Conservation (phyloP, 1,140 invertebrate species). For the Globodera rostochiensis region DNA sequence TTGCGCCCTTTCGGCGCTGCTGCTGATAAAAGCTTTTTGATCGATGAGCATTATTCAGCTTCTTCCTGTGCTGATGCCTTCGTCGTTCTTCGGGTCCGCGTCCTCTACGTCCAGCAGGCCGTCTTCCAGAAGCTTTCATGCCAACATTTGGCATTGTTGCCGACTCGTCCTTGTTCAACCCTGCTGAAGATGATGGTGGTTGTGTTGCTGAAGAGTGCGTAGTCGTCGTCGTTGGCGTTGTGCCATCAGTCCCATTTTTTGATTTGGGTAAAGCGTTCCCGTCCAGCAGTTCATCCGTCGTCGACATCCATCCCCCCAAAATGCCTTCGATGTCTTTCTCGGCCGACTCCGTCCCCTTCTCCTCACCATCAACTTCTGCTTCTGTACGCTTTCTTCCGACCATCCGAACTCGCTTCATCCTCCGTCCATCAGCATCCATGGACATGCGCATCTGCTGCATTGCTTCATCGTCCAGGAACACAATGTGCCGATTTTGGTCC, state of each 20-base stretch:
- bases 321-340: conserved; percentile 18
- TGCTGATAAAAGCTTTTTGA: background rate
- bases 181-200: too few species aligned
- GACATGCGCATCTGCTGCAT: conserved; percentile 20
- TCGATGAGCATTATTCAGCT: background rate
- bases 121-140: too few species aligned
- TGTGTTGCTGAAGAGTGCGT: background rate
- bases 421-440: conserved; percentile 4
- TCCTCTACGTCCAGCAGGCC: too few species aligned
- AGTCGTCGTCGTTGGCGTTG: conserved; percentile 13
- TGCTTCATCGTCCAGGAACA: conserved; percentile 32
- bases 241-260: conserved; percentile 3
- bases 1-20: background rate
- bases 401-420: background rate
- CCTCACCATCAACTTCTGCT: conserved; percentile 5
- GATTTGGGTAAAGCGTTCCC: background rate
- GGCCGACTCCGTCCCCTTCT: background rate
- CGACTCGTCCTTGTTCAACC: too few species aligned
- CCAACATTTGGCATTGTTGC: too few species aligned
- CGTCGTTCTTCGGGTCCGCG: too few species aligned
- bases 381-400: background rate
- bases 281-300: conserved; percentile 1
- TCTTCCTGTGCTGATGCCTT: background rate
- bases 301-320: conserved; percentile 23
- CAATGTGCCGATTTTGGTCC: conserved; percentile 53